phyloP scores from a whole-genome alignment of 2,888 invertebrate genomes.

The Xanthia icteritia region DNA sequence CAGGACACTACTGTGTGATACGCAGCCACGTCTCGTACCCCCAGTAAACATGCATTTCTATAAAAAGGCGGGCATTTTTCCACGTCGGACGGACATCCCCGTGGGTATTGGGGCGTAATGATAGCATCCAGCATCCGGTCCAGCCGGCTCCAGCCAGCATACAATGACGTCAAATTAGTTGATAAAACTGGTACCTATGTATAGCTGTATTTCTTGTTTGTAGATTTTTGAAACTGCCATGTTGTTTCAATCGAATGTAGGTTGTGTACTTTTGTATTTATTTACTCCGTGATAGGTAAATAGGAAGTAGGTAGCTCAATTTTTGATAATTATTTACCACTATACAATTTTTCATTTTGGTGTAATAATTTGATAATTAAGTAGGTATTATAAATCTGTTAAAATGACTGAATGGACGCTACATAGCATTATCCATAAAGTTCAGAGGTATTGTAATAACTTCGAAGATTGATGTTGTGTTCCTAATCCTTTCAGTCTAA shows the following conservation, averaged over 20 bases:
- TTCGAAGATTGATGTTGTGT: neutral
- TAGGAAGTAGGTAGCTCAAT: too few relatives aligned
- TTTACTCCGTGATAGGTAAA: too few relatives aligned
- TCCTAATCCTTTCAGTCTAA: neutral
- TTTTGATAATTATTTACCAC: neutral
- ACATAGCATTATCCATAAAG: neutral
- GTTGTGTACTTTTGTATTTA: too few relatives aligned
- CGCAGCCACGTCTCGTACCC: conserved; percentile 1
- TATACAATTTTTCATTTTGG: neutral
- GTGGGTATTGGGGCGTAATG: conserved; percentile 61
- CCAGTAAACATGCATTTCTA: conserved; percentile 65
- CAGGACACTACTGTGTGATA: conserved; percentile 42
- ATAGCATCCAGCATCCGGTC: conserved; percentile 44
- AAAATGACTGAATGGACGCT: neutral
- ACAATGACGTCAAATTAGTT: conserved; percentile 40
- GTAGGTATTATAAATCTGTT: neutral
- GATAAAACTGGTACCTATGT: conserved; percentile 2
- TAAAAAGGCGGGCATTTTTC: conserved; percentile 65
- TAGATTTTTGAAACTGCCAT: neutral
- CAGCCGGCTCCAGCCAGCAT: neutral
- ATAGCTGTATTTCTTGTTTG: neutral
- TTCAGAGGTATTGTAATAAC: neutral
- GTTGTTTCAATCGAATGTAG: neutral
- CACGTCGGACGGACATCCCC: conserved; percentile 44
- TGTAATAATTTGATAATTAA: neutral